Evolutionary conservation across 23 tunicate species (phyloP), one percentile per base, ranked within the genome.

Genomic region (Clavelina lepadiformis): DNA sequence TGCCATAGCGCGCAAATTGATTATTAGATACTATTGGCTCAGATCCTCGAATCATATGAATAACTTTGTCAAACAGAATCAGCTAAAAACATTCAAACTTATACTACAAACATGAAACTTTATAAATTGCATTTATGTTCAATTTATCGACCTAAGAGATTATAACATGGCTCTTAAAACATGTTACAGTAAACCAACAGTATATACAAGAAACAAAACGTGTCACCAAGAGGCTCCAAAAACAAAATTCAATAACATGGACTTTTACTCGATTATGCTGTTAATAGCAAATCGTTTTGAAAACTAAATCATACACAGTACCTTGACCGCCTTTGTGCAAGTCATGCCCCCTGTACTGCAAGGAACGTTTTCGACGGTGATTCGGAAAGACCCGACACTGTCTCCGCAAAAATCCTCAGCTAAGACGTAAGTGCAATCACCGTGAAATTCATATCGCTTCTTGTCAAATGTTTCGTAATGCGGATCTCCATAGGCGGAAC

Each of bases 291-390:
- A n/a, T n/a, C n/a, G n/a, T n/a, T n/a, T n/a, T n/a, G n/a, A n/a
- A n/a, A n/a, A n/a, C n/a, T n/a, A n/a, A n/a, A n/a, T n/a, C n/a
- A n/a, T n/a, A n/a, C n/a, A n/a, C n/a, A n/a, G n/a, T 72, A 89
- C 97, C 80, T 89, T 89, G 56, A 89, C 97, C 29, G 97, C 83
- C 47, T 89, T 89, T 54, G 97, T 89, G 75, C 97, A 89, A 1
- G 97, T 89, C 21, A 89, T 83, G 1, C 97, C 97, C 1, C 97
- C 97, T 30, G 97, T 89, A 69, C 97, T 89, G 51, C 97, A 89
- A n/a, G 97, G 88, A 25, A 89, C 97, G 57, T 89, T 89, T 31
- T 89, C 97, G 19, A 89, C 97, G 27, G 88, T 68, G 46, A 89
- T 76, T 37, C 89, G 38, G 83, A 89, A 89, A n/a, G 69, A 51